phyloP scores from a whole-genome alignment of 2,888 invertebrate genomes.

The Onthophagus sagittarius region DNA sequence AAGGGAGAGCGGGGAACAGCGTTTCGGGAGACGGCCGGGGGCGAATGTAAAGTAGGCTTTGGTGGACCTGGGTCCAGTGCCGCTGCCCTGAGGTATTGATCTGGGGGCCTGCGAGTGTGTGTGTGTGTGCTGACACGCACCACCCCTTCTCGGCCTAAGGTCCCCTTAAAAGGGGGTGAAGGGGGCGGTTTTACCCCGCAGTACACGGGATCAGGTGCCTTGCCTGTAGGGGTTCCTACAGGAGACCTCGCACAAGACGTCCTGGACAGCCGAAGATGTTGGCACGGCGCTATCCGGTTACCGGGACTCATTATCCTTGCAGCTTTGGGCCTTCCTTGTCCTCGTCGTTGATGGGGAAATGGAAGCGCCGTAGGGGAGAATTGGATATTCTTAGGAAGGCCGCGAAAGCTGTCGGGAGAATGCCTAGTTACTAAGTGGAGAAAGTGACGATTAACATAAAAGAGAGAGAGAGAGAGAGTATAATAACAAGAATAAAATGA shows the following conservation, averaged over 20 bases:
- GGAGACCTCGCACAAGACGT: slow-evolving; percentile 7
- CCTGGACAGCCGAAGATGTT: slow-evolving; percentile 3
- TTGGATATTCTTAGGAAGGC: slow-evolving; percentile 14
- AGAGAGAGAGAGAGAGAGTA: no score
- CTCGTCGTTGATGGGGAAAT: neutral
- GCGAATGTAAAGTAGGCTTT: slow-evolving; percentile 58
- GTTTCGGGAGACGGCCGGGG: slow-evolving; percentile 35
- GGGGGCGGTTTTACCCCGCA: slow-evolving; percentile 33
- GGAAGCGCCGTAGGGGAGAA: slow-evolving; percentile 6
- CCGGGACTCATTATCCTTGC: slow-evolving; percentile 20
- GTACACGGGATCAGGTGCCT: slow-evolving; percentile 15
- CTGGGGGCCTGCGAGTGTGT: slow-evolving; percentile 43
- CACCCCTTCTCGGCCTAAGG: slow-evolving; percentile 32
- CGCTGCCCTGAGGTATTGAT: slow-evolving; percentile 51
- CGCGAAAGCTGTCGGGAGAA: neutral
- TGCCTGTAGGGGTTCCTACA: neutral
- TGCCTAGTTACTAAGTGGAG: neutral
- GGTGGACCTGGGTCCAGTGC: slow-evolving; percentile 50
- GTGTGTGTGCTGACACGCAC: slow-evolving; percentile 45
- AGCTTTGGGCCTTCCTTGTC: slow-evolving; percentile 2
- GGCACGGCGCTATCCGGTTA: slow-evolving; percentile 13
- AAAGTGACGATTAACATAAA: neutral
- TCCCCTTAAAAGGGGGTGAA: slow-evolving; percentile 18
- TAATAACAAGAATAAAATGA: no score
- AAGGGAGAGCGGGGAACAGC: slow-evolving; percentile 30